Conservation (phyloP, 2,113 vertebrate species). For the Myocastor coypus region DNA sequence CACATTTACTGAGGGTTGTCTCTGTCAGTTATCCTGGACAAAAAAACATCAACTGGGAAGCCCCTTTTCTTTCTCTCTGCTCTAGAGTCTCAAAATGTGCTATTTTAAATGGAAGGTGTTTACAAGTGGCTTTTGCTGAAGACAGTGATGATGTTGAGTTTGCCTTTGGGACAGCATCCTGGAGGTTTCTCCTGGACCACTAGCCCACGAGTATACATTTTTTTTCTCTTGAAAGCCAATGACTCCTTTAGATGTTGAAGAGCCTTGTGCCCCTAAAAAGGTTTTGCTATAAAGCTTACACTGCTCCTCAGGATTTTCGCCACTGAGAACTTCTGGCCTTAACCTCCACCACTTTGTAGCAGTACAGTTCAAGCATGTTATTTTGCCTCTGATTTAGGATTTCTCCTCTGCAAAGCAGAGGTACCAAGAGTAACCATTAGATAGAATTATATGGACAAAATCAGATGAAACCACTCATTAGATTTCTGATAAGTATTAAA, state of each 20-base stretch:
- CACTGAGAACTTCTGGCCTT: neutral
- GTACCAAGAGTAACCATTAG: neutral
- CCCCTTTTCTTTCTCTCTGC: neutral
- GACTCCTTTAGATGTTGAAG: neutral
- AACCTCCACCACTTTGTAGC: neutral
- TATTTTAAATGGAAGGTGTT: neutral
- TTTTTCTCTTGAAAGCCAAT: neutral
- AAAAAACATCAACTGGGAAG: neutral
- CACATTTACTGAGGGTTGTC: neutral
- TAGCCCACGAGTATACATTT: neutral
- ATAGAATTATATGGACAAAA: neutral
- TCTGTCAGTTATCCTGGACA: neutral
- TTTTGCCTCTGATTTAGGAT: neutral
- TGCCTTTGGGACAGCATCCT: neutral
- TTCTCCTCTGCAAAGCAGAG: neutral
- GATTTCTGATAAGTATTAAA: neutral
- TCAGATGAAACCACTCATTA: neutral
- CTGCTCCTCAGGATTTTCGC: neutral
- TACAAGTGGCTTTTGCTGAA: slow-evolving; percentile 9
- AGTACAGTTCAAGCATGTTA: neutral
- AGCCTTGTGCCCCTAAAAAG: neutral
- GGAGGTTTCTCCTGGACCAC: neutral
- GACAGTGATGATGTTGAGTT: neutral
- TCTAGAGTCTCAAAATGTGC: neutral
- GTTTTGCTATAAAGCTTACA: neutral